Percentiles rank a stretch among this genome's conserved stretches.
These are phyloP conservation scores for Pandemis cinnamomeana DNA, from an alignment of 2,888 invertebrate genomes.

Conservation along the genomic window DNA sequence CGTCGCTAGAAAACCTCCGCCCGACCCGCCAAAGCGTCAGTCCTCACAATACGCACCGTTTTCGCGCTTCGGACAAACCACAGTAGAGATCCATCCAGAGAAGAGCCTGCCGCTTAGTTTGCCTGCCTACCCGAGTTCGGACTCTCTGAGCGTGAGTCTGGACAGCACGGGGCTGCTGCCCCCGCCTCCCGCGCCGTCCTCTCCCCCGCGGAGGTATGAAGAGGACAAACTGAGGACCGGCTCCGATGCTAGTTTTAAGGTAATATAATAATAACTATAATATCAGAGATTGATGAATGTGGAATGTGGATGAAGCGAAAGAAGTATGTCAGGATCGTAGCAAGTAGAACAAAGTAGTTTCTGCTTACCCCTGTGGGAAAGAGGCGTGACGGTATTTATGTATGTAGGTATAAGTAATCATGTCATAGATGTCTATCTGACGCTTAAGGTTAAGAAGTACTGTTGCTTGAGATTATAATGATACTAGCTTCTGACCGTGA, in stretches of 20 bases:
- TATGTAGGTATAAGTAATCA: too few relatives aligned
- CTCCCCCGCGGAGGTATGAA: conserved; percentile 83
- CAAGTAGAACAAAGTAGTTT: too few relatives aligned
- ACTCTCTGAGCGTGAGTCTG: conserved; percentile 86
- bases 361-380: too few relatives aligned
- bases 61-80: conserved; percentile 83
- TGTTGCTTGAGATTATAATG: background rate
- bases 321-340: too few relatives aligned
- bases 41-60: conserved; percentile 83
- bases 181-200: conserved; percentile 87
- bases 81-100: conserved; percentile 85
- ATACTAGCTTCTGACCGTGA: too few relatives aligned
- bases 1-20: conserved; percentile 90
- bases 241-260: conserved; percentile 93
- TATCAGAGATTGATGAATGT: too few relatives aligned
- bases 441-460: background rate
- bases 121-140: conserved; percentile 87
- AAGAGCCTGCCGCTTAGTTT: conserved; percentile 85
- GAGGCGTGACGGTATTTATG: too few relatives aligned
- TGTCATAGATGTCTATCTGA: too few relatives aligned
- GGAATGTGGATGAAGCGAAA: too few relatives aligned
- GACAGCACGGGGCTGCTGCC: conserved; percentile 87
- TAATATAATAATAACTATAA: too few relatives aligned
- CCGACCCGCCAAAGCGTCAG: conserved; percentile 91
- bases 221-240: conserved; percentile 86